Conservation (phyloP, 1,140 invertebrate genomes). For the Bombus superbus region DNA sequence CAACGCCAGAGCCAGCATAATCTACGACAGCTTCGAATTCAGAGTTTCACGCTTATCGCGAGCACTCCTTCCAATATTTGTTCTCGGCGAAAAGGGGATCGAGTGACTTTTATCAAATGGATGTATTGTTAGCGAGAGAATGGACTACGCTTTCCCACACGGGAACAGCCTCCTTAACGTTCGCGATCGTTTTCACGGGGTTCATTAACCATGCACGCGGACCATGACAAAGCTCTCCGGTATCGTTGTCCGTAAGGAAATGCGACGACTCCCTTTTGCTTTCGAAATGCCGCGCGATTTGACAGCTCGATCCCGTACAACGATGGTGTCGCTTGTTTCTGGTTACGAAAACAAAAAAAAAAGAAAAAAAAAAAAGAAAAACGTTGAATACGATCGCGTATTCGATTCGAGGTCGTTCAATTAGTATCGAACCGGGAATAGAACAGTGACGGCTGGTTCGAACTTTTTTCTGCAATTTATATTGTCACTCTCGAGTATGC, state of each 20-base stretch:
- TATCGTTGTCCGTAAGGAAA: slow-evolving; percentile 7
- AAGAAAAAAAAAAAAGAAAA: not conserved
- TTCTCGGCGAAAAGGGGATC: slow-evolving; percentile 63
- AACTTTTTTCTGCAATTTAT: not conserved
- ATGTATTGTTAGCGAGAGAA: slow-evolving; percentile 63
- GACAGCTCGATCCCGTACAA: slow-evolving; percentile 3
- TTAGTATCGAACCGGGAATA: slow-evolving; percentile 1
- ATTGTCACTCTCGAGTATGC: not conserved
- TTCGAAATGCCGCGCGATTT: slow-evolving; percentile 20
- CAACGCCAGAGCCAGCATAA: slow-evolving; percentile 48
- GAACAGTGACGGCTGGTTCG: not conserved
- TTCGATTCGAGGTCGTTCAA: slow-evolving; percentile 4
- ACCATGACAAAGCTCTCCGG: slow-evolving; percentile 23
- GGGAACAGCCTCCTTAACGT: slow-evolving; percentile 57
- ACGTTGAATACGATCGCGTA: not conserved
- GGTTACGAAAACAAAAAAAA: not conserved
- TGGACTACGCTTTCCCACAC: slow-evolving; percentile 58
- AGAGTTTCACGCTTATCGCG: slow-evolving; percentile 67
- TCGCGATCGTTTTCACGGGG: slow-evolving; percentile 32
- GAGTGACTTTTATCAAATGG: slow-evolving; percentile 66
- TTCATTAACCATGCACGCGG: slow-evolving; percentile 49
- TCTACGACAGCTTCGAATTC: slow-evolving; percentile 70
- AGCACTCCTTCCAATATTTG: slow-evolving; percentile 70
- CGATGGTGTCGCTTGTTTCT: not conserved
- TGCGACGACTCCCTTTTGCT: not conserved